Evolutionary conservation across 2,888 invertebrate genomes (phyloP).

Genomic region (Frankliniella fusca): DNA sequence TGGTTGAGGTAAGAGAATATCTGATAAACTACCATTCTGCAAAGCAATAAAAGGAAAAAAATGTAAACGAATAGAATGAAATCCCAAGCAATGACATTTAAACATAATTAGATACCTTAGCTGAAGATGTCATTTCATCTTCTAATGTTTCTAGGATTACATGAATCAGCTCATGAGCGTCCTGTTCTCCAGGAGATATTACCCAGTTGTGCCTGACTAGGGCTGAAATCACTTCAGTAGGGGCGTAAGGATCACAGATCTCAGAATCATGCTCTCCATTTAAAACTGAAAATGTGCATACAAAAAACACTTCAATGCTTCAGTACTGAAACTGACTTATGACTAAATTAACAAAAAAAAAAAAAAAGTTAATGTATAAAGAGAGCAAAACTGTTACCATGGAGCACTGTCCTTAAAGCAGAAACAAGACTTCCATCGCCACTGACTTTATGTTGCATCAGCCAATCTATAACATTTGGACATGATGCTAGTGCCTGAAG

Average conservation of each 20-base stretch:
- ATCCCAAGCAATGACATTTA: not conserved
- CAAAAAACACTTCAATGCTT: not conserved
- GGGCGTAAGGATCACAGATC: constrained; percentile 53
- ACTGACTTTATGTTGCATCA: constrained; percentile 55
- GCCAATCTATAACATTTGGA: constrained; percentile 78
- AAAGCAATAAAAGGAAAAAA: constrained; percentile 34
- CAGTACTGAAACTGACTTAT: too few relatives aligned
- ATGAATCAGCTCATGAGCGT: constrained; percentile 90
- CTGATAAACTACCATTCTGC: constrained; percentile 69
- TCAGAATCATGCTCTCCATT: constrained; percentile 52
- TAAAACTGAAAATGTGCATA: constrained; percentile 53
- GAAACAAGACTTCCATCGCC: constrained; percentile 67
- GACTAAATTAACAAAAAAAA: too few relatives aligned
- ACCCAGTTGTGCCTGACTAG: constrained; percentile 77
- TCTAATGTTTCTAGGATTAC: constrained; percentile 84
- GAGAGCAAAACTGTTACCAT: constrained; percentile 53
- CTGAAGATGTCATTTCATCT: constrained; percentile 59
- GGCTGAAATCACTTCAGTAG: constrained; percentile 67
- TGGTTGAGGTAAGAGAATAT: constrained; percentile 59
- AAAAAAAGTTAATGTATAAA: not conserved
- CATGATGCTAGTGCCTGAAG: constrained; percentile 87
- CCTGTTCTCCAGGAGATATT: constrained; percentile 85
- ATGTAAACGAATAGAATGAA: not conserved
- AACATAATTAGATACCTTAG: constrained; percentile 39
- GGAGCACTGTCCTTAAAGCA: constrained; percentile 68